Evolutionary conservation across 2,113 vertebrate genomes (phyloP), one percentile per base, ranked within the genome.

Genomic region (Laticauda colubrina): DNA sequence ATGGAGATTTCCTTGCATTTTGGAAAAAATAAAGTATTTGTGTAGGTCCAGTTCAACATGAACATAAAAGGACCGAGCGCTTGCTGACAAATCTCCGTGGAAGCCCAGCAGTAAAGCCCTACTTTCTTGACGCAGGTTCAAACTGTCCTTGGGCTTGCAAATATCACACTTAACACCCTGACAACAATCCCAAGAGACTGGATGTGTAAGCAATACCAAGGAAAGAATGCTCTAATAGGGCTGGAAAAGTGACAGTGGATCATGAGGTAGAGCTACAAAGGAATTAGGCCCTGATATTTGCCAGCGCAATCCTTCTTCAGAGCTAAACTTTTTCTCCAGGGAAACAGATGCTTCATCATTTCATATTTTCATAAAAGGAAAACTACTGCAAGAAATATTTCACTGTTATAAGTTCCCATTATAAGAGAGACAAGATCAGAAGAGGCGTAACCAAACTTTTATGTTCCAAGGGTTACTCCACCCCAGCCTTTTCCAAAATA

Each of bases 1-100:
- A 12, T 24, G 94, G 95, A 96, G 59, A 90, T 96, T 94, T 96
- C 1, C 14, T 93, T 89, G 94, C 88, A 0, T 75, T 96, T 97
- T 94, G 95, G 96, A 18, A 23, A 1, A 0, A 93, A 95, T 95
- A 95, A 97, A 95, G 87, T 93, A 96, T 96, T 96, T 94, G 95
- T 94, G 96, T 95, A 95, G 95, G 92, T 95, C 95, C 91, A 95
- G 95, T 91, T 96, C 94, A 1, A 95, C 95, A 96, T 96, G 96
- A 95, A 96, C 96, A 96, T 96, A 96, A 97, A 96, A 97, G 96
- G 96, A 96, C 92, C 0, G 94, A 96, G 95, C 91, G 5, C 95
- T n/a, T 90, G 88, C 55, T 90, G 10, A 61, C 95, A 96, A 95
- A 96, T 96, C 94, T 93, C 93, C 92, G 93, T 95, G 57, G 91